Evolutionary conservation across 2,797 vertebrate species (phyloP), one percentile per base, ranked within the genome.

Genomic region (Anabas testudineus): DNA sequence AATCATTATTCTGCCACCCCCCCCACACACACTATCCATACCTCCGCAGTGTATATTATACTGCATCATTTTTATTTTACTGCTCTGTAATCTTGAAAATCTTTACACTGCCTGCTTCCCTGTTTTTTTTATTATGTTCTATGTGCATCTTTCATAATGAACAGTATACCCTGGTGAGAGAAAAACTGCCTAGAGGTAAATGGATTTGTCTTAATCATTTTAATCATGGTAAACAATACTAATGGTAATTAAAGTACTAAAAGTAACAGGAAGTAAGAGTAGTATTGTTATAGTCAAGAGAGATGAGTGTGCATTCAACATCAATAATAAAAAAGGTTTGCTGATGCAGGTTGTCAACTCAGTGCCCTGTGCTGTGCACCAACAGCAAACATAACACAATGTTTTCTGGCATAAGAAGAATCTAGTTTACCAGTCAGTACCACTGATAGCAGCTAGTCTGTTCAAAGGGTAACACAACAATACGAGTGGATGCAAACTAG

Each of bases 1-100:
- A 62, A 64, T 76, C 46, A 39, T 82, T 84, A 80, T 76, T 68
- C 60, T 80, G 57, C 61, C 66, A 34, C 65, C 55, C 52, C n/a
- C n/a, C 57, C 51, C 56, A 55, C 32, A 39, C 55, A 43, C 43
- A 10, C 15, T 21, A 39, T 53, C 24, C 66, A 64, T 78, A 67
- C 68, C 54, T 39, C 66, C 28, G 2, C 24, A 65, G 43, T 39
- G 47, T 70, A 54, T 59, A 45, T 75, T 70, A 57, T 10, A 55
- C 72, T 4, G 19, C 24, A 76, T 83, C 21, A 21, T 21, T 75
- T 73, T 58, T 64, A 57, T 64, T 55, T 70, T 63, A 73, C 57
- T 66, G 66, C 70, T 76, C 56, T 57, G 55, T 80, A 72, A 81
- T 83, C 61, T 74, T 59, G 39, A 19, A 65, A 47, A 67, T 67